phyloP scores from a whole-genome alignment of 2,113 vertebrate genomes.

The Anhinga anhinga region DNA sequence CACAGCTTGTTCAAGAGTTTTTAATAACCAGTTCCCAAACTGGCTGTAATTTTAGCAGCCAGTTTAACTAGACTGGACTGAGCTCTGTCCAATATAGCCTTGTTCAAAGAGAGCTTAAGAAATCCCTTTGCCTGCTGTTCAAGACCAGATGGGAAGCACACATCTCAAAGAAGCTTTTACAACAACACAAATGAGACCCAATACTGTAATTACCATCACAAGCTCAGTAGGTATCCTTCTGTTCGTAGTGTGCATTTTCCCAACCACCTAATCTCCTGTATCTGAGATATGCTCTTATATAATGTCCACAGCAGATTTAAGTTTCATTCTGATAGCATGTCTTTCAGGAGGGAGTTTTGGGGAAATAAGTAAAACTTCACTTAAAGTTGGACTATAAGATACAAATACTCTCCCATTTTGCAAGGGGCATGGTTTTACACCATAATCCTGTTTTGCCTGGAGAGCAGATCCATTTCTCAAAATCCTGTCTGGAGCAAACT shows the following conservation, averaged over 20 bases:
- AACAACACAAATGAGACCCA: neutral
- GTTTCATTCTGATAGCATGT: neutral
- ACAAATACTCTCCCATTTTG: neutral
- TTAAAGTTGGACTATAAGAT: neutral
- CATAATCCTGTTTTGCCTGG: neutral
- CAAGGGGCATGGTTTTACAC: neutral
- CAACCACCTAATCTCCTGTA: neutral
- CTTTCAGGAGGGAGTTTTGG: neutral
- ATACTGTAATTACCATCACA: neutral
- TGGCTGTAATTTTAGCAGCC: conserved; percentile 46
- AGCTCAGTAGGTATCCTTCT: neutral
- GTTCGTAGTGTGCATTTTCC: neutral
- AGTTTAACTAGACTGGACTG: neutral
- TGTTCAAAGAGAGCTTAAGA: neutral
- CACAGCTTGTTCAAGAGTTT: neutral
- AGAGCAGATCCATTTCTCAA: neutral
- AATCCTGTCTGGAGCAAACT: neutral
- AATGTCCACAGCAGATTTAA: neutral
- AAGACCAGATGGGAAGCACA: neutral
- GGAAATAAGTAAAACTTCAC: neutral
- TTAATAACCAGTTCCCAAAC: conserved; percentile 9
- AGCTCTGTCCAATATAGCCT: neutral
- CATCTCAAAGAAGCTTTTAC: neutral
- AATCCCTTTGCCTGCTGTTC: neutral
- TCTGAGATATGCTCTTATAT: neutral